These are phyloP conservation scores for Eurois occulta DNA, from an alignment of 2,888 invertebrate genomes.

Conservation along the genomic window DNA sequence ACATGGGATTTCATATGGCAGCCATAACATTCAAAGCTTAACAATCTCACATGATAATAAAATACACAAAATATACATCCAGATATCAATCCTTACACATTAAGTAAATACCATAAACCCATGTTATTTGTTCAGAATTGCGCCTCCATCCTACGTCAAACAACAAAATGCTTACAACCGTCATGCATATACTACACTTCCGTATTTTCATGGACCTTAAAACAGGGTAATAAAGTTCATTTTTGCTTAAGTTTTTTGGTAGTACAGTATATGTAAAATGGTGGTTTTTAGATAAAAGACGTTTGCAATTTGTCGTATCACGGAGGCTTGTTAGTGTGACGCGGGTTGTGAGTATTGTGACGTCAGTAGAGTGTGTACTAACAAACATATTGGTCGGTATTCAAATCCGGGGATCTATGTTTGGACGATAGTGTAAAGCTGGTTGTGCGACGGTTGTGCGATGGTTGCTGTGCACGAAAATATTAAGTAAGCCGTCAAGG, in stretches of 20 bases:
- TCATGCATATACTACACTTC: slow-evolving; percentile 4
- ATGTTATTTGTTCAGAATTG: slow-evolving; percentile 66
- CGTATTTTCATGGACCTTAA: slow-evolving; percentile 17
- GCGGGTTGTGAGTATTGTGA: slow-evolving; percentile 77
- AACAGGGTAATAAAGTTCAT: background rate
- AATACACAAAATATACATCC: slow-evolving; percentile 28
- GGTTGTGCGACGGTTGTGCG: slow-evolving; percentile 21
- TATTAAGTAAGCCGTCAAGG: background rate
- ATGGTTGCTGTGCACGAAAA: slow-evolving; percentile 6
- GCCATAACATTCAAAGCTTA: slow-evolving; percentile 6
- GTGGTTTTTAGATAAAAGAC: slow-evolving; percentile 71
- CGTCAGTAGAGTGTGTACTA: slow-evolving; percentile 72
- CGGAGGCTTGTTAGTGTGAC: slow-evolving; percentile 78
- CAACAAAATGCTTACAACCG: slow-evolving; percentile 62
- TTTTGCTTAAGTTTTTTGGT: slow-evolving; percentile 17
- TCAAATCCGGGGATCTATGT: slow-evolving; percentile 61
- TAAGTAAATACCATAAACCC: slow-evolving; percentile 63
- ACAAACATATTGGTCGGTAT: slow-evolving; percentile 68
- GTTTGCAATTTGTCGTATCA: slow-evolving; percentile 76
- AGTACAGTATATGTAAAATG: slow-evolving; percentile 48
- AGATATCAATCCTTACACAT: slow-evolving; percentile 47
- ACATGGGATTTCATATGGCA: slow-evolving; percentile 2
- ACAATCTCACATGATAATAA: slow-evolving; percentile 41
- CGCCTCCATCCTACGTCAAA: slow-evolving; percentile 72
- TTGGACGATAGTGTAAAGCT: background rate